Percentiles rank a stretch among this genome's conserved stretches.
These are phyloP conservation scores for Vombatus ursinus DNA, from an alignment of 2,113 vertebrate species.

Conservation along the genomic window DNA sequence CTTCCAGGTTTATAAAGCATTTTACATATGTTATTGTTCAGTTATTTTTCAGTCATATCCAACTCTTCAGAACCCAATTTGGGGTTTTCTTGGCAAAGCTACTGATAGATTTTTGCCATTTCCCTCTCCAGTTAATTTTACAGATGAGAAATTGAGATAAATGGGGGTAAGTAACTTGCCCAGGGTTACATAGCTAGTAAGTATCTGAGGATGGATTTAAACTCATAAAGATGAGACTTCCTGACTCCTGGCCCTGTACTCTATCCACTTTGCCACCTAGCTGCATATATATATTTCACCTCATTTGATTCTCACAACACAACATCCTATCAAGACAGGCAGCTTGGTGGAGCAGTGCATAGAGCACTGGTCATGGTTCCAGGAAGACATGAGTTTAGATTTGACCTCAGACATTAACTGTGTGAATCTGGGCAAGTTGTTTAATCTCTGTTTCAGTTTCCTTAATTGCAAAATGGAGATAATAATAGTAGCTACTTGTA, in stretches of 20 bases:
- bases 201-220: too few species aligned
- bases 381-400: neutral
- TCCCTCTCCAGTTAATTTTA: too few species aligned
- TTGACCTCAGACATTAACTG: neutral
- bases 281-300: neutral
- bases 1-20: neutral
- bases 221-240: too few species aligned
- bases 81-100: too few species aligned
- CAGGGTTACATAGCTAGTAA: too few species aligned
- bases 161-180: too few species aligned
- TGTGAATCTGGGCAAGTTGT: neutral
- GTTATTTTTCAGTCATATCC: too few species aligned
- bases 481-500: neutral
- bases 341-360: neutral
- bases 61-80: too few species aligned
- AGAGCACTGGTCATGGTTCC: rapidly evolving
- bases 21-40: neutral
- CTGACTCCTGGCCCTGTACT: too few species aligned
- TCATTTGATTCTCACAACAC: neutral
- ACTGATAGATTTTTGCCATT: too few species aligned
- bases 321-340: neutral
- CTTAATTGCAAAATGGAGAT: neutral
- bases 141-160: too few species aligned
- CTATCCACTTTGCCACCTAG: too few species aligned
- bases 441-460: neutral